Evolutionary conservation across 1,140 invertebrate species (phyloP), one percentile per base, ranked within the genome.

Genomic region (Cecropterus lyciades): DNA sequence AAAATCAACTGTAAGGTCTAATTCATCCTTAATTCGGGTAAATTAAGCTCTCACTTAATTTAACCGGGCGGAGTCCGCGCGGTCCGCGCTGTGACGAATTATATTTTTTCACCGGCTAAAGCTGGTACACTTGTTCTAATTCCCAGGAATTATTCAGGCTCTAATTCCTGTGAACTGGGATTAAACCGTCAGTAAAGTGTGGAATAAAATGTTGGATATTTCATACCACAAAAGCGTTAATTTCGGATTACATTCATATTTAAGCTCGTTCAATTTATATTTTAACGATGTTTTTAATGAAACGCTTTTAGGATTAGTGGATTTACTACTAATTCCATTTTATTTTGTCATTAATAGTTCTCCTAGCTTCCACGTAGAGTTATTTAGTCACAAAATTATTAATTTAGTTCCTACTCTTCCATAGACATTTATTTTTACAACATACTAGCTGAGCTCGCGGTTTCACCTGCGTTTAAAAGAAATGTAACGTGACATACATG

Each of bases 1-100:
- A n/a, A n/a, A n/a, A n/a, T n/a, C n/a, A n/a, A n/a, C 13, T 6
- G 33, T n/a, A n/a, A 45, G 33, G 46, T 65, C 56, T 65, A 40
- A 56, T 45, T 37, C 56, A 46, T 59, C 65, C 65, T 70, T 76
- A 70, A 76, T 76, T 70, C 63, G 69, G 52, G 65, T 68, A 65
- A 74, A 79, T 76, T 76, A 72, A 69, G 56, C 60, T 72, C 70
- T 65, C 67, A 69, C 67, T 75, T 75, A 78, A 78, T 78, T 78
- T 75, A 78, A 78, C 73, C 51, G 73, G 70, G 24, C 62, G 65
- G 64, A 66, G 49, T 46, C 49, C 13, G 20, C 14, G 14, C 48
- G 48, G 48, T 27, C 27, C n/a, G 20, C 59, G 49, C 37, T 63
- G 37, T 56, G 53, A 56, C 37, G 53, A 56, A 56, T 56, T 56